Percentiles rank a stretch among this genome's conserved stretches.
phyloP scores from a whole-genome alignment of 2,113 vertebrate genomes.

The Mobula birostris region DNA sequence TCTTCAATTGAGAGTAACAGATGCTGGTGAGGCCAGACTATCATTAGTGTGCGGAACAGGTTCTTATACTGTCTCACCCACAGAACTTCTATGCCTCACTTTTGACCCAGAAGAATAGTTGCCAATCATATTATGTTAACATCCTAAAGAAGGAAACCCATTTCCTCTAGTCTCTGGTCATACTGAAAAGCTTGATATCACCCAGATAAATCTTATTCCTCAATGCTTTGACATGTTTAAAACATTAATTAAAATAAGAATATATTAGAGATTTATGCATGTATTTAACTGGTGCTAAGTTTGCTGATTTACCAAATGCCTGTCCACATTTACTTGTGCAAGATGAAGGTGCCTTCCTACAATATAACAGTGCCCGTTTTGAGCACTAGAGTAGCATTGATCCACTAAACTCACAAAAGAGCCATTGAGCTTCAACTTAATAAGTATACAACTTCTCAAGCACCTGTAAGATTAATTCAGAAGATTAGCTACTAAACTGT shows the following conservation, averaged over 20 bases:
- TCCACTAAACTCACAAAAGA: neutral
- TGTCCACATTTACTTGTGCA: neutral
- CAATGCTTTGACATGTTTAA: neutral
- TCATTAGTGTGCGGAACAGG: no score
- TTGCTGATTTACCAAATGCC: neutral
- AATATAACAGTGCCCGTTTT: neutral
- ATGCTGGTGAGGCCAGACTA: no score
- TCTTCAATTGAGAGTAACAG: no score
- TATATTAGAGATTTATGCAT: neutral
- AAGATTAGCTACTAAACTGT: neutral
- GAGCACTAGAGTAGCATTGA: neutral
- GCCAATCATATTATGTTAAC: no score
- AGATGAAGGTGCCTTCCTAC: neutral
- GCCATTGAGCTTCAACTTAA: neutral
- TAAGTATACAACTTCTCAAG: neutral
- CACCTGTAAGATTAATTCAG: neutral
- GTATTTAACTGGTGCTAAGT: neutral
- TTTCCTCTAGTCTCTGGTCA: neutral
- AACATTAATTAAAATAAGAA: neutral
- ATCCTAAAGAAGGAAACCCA: no score
- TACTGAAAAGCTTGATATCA: neutral
- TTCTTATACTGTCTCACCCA: no score
- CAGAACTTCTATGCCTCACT: no score
- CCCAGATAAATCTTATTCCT: neutral
- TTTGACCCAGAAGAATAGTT: no score